These are phyloP conservation scores for Nestor notabilis DNA, from an alignment of 2,113 vertebrate genomes.

Conservation along the genomic window DNA sequence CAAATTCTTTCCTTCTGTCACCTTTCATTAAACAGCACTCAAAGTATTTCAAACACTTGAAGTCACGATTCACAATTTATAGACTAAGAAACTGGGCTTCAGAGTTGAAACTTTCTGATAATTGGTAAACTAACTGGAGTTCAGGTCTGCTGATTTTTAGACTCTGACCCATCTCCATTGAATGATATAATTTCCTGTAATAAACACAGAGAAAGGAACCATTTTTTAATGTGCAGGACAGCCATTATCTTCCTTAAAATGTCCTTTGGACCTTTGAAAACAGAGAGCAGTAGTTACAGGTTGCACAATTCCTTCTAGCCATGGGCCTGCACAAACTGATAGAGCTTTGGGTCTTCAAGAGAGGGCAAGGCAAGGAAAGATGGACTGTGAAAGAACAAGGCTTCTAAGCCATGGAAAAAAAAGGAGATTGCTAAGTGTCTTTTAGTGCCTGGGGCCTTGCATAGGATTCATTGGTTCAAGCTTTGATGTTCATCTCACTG, in stretches of 20 bases:
- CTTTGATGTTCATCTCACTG: background rate
- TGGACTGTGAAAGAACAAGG: background rate
- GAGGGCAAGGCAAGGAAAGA: background rate
- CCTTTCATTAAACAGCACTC: background rate
- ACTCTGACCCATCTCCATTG: background rate
- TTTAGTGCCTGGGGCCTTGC: background rate
- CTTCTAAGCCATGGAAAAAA: background rate
- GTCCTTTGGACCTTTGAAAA: background rate
- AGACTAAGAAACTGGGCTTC: background rate
- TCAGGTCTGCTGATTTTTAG: background rate
- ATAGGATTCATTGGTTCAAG: background rate
- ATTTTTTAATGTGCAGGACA: background rate
- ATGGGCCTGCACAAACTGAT: rapidly evolving
- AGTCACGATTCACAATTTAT: background rate
- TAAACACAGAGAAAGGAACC: background rate
- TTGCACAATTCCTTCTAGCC: background rate
- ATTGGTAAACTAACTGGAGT: background rate
- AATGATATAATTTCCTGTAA: background rate
- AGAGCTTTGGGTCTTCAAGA: background rate
- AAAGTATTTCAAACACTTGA: background rate
- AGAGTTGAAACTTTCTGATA: background rate
- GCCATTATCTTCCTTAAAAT: background rate
- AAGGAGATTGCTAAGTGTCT: background rate
- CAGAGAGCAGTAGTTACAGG: background rate
- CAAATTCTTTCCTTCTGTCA: background rate